Base-by-base conservation (phyloP, 2,888 invertebrate species). In the Trachelus stipa region DNA sequence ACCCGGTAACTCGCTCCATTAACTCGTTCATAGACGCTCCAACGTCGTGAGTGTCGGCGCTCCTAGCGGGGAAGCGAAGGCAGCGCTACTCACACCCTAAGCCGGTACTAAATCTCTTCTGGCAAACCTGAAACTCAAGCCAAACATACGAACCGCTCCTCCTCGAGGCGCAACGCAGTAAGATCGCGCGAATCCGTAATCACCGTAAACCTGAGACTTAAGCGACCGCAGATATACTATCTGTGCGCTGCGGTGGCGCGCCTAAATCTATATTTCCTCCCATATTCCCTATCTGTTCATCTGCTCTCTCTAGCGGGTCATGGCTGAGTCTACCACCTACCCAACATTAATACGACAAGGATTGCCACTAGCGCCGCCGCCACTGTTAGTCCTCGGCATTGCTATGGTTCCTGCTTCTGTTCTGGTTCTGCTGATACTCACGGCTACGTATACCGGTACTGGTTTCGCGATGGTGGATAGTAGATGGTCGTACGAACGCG, bases 241-340 rank as follows among this genome's bases (percentile, higher is more conserved):
- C 75, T 76, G 78, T 76, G 75, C 75, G 78, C 73, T 75, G 78
- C 73, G 75, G 56, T 30, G 31, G 69, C 69, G 78, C 77, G 88
- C 89, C 89, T 89, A 89, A 90, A 90, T 89, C 90, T 90, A 90
- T 90, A 90, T 89, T 89, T 88, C 89, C 84, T 85, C 82, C 86
- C 85, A 85, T 87, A 87, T 88, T 84, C 87, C 86, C 86, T 90
- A 89, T 90, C 89, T 89, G 89, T 88, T 90, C 88, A 90, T 90
- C 89, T 89, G 88, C 85, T 87, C 83, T 86, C 88, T 86, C 80
- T 79, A n/a, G 68, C 75, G 11, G 12, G 33, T 76, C 74, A 74
- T 71, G 74, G 69, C 75, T 68, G 82, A 15, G 15, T 40, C 40
- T 40, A 40, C 40, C 15, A 40, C 40, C 40, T 40, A 40, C 40